Evolutionary conservation across 1,140 invertebrate genomes (phyloP).

Genomic region (Venustaconcha ellipsiformis): DNA sequence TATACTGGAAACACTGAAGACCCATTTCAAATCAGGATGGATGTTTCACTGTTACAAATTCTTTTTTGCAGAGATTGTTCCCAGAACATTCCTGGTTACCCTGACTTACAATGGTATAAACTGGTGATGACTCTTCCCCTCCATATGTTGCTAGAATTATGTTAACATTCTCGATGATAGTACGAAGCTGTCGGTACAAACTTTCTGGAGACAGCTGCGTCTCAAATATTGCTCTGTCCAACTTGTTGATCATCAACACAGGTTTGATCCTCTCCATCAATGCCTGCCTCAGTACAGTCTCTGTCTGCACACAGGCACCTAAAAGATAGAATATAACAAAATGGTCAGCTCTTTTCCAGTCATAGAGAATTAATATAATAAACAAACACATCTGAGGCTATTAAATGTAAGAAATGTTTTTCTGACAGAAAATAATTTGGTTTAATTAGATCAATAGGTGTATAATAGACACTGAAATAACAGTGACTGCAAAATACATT

Average conservation of each 20-base stretch:
- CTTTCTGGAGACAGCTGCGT: slow-evolving; percentile 93
- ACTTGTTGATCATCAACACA: slow-evolving; percentile 99
- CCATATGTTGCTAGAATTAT: slow-evolving; percentile 99
- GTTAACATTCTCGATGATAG: slow-evolving; percentile 99
- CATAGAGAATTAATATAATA: too few relatives aligned
- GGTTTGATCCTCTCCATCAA: slow-evolving; percentile 99
- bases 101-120: slow-evolving; percentile 74
- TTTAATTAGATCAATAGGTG: too few relatives aligned
- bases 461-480: too few relatives aligned
- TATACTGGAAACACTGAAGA: background rate
- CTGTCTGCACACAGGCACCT: slow-evolving; percentile 99
- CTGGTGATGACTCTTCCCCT: slow-evolving; percentile 89
- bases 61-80: background rate
- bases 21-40: background rate
- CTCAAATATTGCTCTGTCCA: slow-evolving; percentile 97
- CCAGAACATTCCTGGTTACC: background rate
- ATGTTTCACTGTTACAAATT: background rate
- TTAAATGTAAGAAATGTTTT: too few relatives aligned
- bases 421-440: too few relatives aligned
- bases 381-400: too few relatives aligned
- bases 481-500: too few relatives aligned
- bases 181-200: slow-evolving; percentile 98
- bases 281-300: slow-evolving; percentile 98
- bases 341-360: background rate
- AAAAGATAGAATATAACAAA: background rate